Percentiles rank a stretch among this genome's conserved stretches.
Evolutionary conservation across 2,113 vertebrate species (phyloP).

Genomic region (Furnarius figulus): DNA sequence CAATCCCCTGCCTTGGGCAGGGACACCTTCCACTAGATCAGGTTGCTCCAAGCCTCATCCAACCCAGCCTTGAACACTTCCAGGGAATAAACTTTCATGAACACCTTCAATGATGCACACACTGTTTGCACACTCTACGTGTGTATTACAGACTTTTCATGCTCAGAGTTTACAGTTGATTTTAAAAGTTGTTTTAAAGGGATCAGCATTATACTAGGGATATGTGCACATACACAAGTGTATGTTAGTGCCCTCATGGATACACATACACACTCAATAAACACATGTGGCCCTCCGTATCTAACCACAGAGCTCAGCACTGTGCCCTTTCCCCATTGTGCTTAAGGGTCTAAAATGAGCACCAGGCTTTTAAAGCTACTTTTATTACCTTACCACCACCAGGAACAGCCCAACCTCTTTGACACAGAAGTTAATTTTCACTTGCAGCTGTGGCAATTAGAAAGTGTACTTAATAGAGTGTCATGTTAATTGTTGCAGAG

Average conservation of each 20-base stretch:
- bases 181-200: neutral
- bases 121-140: accelerated
- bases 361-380: conserved; percentile 47
- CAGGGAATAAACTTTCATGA: neutral
- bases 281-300: neutral
- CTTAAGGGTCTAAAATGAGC: conserved; percentile 52
- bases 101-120: neutral
- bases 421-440: conserved; percentile 73
- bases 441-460: conserved; percentile 83
- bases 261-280: neutral
- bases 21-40: neutral
- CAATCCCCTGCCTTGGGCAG: neutral
- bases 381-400: conserved; percentile 41
- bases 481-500: conserved; percentile 86
- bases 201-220: neutral
- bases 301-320: conserved; percentile 1
- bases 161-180: neutral
- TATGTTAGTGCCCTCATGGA: neutral
- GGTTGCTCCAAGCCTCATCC: neutral
- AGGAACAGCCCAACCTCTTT: conserved; percentile 48
- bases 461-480: conserved; percentile 87
- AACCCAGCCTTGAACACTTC: accelerated
- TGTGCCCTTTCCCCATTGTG: neutral
- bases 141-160: neutral
- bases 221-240: neutral